phyloP scores from a whole-genome alignment of 2,113 vertebrate species.

The Otocyon megalotis region DNA sequence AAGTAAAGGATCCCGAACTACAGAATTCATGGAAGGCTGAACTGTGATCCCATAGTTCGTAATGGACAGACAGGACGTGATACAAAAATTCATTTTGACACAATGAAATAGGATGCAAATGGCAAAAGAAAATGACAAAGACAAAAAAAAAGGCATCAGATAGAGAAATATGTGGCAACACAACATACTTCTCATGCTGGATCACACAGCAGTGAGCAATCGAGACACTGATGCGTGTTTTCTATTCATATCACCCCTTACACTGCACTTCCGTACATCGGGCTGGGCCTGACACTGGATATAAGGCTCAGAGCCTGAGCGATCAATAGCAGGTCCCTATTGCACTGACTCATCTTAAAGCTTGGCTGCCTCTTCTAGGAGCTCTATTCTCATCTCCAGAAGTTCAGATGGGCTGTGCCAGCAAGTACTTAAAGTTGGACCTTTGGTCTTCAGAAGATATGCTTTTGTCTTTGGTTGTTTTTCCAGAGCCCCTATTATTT shows the following conservation, averaged over 20 bases:
- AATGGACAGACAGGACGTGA: conserved; percentile 36
- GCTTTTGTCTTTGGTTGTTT: conserved; percentile 76
- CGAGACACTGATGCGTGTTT: neutral
- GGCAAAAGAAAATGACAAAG: neutral
- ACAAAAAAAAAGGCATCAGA: conserved; percentile 36
- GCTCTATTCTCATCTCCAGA: neutral
- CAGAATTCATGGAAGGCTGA: conserved; percentile 51
- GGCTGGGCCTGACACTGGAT: neutral
- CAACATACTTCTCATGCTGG: conserved; percentile 14
- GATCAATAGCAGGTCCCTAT: neutral
- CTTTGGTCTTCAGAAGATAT: conserved; percentile 44
- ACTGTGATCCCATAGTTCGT: conserved; percentile 34
- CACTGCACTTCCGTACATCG: too few relatives aligned
- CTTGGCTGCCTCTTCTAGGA: neutral
- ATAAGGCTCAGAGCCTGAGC: neutral
- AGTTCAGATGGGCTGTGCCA: conserved; percentile 16
- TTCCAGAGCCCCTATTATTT: neutral
- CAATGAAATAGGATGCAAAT: conserved; percentile 61
- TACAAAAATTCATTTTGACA: conserved; percentile 64
- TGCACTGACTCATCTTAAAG: neutral
- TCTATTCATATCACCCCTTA: neutral
- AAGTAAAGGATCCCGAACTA: neutral
- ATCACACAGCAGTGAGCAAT: neutral
- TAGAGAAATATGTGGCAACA: conserved; percentile 47
- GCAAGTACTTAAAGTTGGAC: neutral